A percentile compares a stretch with the other conserved stretches of the same genome.
phyloP scores from a whole-genome alignment of 2,888 invertebrate genomes.

The Eupithecia tripunctaria region DNA sequence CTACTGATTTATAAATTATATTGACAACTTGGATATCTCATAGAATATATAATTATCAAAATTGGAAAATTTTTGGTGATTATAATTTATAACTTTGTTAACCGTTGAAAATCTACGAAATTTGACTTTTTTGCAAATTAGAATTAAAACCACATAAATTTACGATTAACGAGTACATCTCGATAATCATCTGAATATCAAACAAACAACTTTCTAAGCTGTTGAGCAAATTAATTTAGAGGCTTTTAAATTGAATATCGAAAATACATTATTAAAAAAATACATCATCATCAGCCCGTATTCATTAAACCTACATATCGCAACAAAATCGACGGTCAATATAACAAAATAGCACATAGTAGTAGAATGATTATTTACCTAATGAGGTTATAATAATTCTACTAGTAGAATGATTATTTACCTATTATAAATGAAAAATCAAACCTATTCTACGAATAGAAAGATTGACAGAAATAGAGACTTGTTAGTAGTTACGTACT shows the following conservation, averaged over 20 bases:
- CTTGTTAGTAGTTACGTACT: background rate
- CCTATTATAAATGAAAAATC: too few relatives aligned
- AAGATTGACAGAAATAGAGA: background rate
- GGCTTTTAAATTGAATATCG: background rate
- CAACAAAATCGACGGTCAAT: too few relatives aligned
- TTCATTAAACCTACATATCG: too few relatives aligned
- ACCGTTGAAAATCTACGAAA: background rate
- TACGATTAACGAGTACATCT: conserved; percentile 13
- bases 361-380: too few relatives aligned
- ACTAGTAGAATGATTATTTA: too few relatives aligned
- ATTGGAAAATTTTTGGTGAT: background rate
- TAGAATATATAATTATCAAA: background rate
- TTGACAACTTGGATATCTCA: background rate
- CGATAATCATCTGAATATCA: conserved; percentile 8
- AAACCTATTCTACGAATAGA: background rate
- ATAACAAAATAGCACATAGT: too few relatives aligned
- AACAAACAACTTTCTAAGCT: conserved; percentile 25
- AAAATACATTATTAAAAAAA: too few relatives aligned
- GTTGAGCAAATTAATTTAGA: conserved; percentile 12
- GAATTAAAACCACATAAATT: conserved; percentile 21
- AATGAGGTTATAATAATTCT: too few relatives aligned
- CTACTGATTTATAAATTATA: background rate
- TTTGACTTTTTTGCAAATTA: background rate
- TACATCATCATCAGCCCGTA: too few relatives aligned
- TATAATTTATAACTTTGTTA: background rate